These are phyloP conservation scores for Galaxias olidus DNA, from an alignment of 2,797 vertebrate genomes.

Conservation along the genomic window DNA sequence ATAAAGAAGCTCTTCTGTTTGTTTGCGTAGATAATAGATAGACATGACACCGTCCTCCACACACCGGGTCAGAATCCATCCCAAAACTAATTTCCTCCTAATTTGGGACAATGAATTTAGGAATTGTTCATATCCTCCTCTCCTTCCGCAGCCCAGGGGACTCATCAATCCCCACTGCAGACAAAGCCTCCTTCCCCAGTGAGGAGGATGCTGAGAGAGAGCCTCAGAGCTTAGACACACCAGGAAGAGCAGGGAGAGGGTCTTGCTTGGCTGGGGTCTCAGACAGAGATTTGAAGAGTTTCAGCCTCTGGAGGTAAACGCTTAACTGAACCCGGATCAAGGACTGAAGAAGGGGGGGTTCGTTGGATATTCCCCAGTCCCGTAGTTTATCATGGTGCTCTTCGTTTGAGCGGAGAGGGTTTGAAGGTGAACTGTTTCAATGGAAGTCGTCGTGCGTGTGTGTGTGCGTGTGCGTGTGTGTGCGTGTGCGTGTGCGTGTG, in stretches of 20 bases:
- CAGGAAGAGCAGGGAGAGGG: no score
- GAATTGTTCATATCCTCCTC: constrained; percentile 4
- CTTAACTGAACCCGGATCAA: no score
- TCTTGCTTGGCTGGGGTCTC: no score
- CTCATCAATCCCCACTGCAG: neutral
- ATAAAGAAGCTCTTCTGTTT: neutral
- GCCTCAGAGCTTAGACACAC: neutral
- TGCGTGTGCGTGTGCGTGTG: neutral
- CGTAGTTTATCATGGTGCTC: constrained; percentile 14
- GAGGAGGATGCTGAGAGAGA: neutral
- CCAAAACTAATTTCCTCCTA: constrained; percentile 6
- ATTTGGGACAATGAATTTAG: neutral
- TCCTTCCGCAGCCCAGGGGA: neutral
- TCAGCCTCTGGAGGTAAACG: no score
- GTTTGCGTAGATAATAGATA: neutral
- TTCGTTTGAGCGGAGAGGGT: constrained; percentile 9
- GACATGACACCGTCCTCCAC: neutral
- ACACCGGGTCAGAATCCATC: neutral
- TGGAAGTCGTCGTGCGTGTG: neutral
- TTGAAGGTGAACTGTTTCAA: neutral
- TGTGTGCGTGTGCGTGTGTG: neutral
- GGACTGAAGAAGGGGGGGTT: neutral
- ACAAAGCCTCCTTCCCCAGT: neutral
- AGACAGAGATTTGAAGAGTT: no score
- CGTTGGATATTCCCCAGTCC: constrained; percentile 22